A percentile compares a stretch with the other conserved stretches of the same genome.
Evolutionary conservation across 2,797 vertebrate genomes (phyloP).

Genomic region (Anableps anableps): DNA sequence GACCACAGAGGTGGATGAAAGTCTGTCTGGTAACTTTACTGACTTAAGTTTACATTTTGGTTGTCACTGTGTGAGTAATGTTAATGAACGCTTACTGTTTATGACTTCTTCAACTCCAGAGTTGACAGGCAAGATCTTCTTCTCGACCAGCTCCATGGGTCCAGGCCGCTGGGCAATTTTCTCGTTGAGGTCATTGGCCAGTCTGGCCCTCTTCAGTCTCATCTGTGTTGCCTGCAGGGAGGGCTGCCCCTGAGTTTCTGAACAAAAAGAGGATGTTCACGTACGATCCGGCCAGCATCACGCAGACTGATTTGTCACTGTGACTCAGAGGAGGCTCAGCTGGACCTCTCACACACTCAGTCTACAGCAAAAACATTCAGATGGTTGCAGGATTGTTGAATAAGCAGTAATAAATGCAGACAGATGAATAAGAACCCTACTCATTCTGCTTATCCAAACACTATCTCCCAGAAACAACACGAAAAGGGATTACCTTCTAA

Average conservation of each 20-base stretch:
- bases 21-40: neutral
- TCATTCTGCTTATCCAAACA: conserved; percentile 28
- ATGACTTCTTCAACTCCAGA: conserved; percentile 85
- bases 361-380: conserved; percentile 29
- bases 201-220: conserved; percentile 92
- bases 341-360: conserved; percentile 24
- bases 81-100: conserved; percentile 77
- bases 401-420: conserved; percentile 23
- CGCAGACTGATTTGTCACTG: conserved; percentile 34
- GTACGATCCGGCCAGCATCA: conserved; percentile 21
- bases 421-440: conserved; percentile 33
- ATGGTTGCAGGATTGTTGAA: conserved; percentile 31
- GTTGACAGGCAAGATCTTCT: conserved; percentile 95
- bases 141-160: conserved; percentile 95
- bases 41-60: neutral
- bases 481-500: conserved; percentile 86
- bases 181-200: conserved; percentile 94
- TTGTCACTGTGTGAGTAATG: conserved; percentile 1
- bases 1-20: conserved; percentile 2
- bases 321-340: conserved; percentile 49
- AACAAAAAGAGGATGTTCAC: conserved; percentile 44
- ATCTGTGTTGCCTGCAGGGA: conserved; percentile 96
- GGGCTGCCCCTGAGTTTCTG: conserved; percentile 93
- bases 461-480: conserved; percentile 6
- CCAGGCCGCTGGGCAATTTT: conserved; percentile 95